Conservation (phyloP, 2,888 invertebrate genomes). For the Drosophila nr. medialis region DNA sequence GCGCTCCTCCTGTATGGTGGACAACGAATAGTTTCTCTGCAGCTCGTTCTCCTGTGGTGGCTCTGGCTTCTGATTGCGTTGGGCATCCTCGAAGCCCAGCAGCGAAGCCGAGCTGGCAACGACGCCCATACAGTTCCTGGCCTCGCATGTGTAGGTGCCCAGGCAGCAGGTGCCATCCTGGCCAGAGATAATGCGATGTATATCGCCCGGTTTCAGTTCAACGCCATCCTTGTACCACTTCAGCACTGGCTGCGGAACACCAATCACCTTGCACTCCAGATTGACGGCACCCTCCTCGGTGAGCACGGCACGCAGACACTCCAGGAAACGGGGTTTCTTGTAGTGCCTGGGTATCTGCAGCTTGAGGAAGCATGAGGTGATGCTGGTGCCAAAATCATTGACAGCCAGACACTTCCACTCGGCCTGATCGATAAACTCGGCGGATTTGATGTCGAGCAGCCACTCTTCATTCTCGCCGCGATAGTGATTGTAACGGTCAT, state of each 20-base stretch:
- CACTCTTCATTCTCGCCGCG: conserved; percentile 90
- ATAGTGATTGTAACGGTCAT: conserved; percentile 89
- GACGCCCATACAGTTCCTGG: conserved; percentile 95
- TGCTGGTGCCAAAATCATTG: conserved; percentile 95
- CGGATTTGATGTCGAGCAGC: conserved; percentile 89
- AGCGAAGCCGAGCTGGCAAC: conserved; percentile 95
- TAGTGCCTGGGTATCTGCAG: conserved; percentile 94
- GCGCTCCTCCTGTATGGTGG: conserved; percentile 95
- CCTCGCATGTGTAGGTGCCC: conserved; percentile 96
- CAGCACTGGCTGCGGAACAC: conserved; percentile 94
- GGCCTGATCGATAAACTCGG: conserved; percentile 94
- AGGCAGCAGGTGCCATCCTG: conserved; percentile 95
- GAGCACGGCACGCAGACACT: conserved; percentile 92
- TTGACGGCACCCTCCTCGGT: conserved; percentile 95
- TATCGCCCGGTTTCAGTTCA: conserved; percentile 95
- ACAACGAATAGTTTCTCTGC: conserved; percentile 92
- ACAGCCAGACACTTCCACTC: conserved; percentile 96
- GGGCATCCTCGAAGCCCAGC: conserved; percentile 93
- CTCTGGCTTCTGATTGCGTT: conserved; percentile 85
- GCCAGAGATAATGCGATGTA: conserved; percentile 95
- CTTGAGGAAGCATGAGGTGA: conserved; percentile 94
- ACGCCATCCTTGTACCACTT: conserved; percentile 97
- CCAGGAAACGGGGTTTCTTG: conserved; percentile 94
- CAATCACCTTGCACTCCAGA: conserved; percentile 96
- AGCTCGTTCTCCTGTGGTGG: conserved; percentile 84